Evolutionary conservation across 2,113 vertebrate species (phyloP), one percentile per base, ranked within the genome.

Genomic region (Sclerurus mexicanus): DNA sequence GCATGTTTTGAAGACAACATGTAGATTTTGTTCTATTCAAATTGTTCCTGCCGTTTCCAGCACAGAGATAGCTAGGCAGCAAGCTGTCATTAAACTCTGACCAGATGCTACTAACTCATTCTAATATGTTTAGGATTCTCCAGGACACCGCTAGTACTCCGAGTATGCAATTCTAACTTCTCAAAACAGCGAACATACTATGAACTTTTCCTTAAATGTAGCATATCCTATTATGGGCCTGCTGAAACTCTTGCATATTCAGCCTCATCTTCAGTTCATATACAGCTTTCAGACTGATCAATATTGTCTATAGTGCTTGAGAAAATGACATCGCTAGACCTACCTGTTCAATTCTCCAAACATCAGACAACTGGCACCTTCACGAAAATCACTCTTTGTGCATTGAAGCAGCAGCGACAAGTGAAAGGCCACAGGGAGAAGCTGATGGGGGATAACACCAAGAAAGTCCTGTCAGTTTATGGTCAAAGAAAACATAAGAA

Each of bases 401-500:
- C 23, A 23, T 62, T 63, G 64, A 93, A 56, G 56, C 4, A 2
- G 64, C 40, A 80, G 74, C 0, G 3, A 59, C 56, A 60, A 74
- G 46, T 17, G 44, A 85, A 72, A 85, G 4, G 33, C 17, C 30
- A 25, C 40, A 40, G 47, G 64, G 46, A 76, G 15, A 63, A 67
- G 37, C 73, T 95, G 66, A 50, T 42, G 69, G 33, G 52, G 39
- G 23, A 87, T 46, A 96, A 80, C 1, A 9, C 83, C 37, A 42
- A 82, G 49, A 85, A 52, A 72, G 88, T 39, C 17, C 46, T 44
- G 47, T 97, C 85, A 97, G 67, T 63, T 92, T 71, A 14, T 14
- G 14, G 27, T 74, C 53, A 84, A 90, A 75, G 28, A 73, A 87
- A 86, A 81, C 35, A 30, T 4, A 62, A 44, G 10, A 66, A 79